Base-by-base conservation (phyloP, 30 jellyfish, hydroid and myxozoan genomes). In the Mastigias papua region DNA sequence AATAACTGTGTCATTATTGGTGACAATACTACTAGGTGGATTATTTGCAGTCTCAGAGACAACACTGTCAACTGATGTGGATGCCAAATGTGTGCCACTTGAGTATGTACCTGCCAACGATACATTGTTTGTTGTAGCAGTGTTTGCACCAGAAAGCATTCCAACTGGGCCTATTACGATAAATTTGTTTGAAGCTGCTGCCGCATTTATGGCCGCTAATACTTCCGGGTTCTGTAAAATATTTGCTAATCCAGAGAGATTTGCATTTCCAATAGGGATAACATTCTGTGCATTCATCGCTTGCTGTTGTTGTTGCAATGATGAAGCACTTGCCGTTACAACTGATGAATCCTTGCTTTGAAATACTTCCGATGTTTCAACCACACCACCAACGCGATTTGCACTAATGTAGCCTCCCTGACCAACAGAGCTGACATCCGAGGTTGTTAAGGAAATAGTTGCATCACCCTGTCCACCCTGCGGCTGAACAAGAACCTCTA, bases 81-180 rank as follows among this genome's bases (percentile, higher is more conserved):
- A 31, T 35, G 78, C 73, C 10, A 64, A 76, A 8, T 84, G 69
- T 11, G 84, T 70, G 22, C 63, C 46, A 51, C 29, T 62, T 31
- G 89, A 48, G 77, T 75, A 91, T 20, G 95, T 80, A 32, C 90
- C 84, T 50, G 98, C 72, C 25, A 90, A 42, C 20, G 97, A 61
- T 9, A 76, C 97, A 35, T 92, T 82, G 28, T 62, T 73, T 19
- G 94, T 63, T 58, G 97, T 57, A 9, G 78, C 86, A 2, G 98
- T 85, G 48, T 71, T 77, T 26, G 91, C 73, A 6, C 83, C 84
- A 63, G 95, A 97, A 35, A 96, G 87, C 99, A 96, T 96, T 31
- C 99, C 97, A 19, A 96, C 99, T 2, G 99, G 99, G 34, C 99
- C 99, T 72, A 96, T 96, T 22, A 96, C 99, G 62, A 96, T 96